Evolutionary conservation across 2,113 vertebrate genomes (phyloP).

Genomic region (Aegotheles bennettii): DNA sequence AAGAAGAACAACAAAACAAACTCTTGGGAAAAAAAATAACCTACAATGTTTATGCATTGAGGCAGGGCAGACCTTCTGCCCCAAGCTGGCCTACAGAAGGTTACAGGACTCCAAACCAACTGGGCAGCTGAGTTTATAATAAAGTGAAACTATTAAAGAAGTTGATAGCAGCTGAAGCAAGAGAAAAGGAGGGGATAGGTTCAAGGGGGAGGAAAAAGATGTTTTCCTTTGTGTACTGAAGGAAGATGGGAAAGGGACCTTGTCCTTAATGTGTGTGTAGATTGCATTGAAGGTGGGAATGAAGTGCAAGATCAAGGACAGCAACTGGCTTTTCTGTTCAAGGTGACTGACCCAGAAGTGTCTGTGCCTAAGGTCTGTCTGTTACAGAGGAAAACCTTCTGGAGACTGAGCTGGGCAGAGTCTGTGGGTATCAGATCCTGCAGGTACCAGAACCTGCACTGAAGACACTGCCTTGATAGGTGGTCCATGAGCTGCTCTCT

Average conservation of each 20-base stretch:
- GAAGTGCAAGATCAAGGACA: neutral
- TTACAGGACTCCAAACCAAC: neutral
- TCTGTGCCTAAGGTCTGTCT: neutral
- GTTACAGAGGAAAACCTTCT: neutral
- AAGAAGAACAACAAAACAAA: neutral
- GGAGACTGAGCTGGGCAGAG: neutral
- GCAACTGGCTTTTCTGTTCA: neutral
- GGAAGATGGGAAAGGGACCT: neutral
- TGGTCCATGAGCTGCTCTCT: neutral
- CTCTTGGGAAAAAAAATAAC: accelerated
- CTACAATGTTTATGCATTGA: neutral
- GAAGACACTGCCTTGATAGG: neutral
- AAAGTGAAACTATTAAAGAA: neutral
- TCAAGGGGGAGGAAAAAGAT: neutral
- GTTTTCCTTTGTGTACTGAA: neutral
- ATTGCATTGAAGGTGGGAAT: neutral
- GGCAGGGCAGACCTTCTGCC: neutral
- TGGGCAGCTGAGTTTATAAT: neutral
- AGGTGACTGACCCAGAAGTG: neutral
- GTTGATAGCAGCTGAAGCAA: neutral
- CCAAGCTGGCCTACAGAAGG: neutral
- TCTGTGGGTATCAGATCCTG: neutral
- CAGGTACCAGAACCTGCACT: neutral
- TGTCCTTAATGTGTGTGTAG: neutral
- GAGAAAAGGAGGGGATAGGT: neutral